Evolutionary conservation across 2,113 vertebrate genomes (phyloP).

Genomic region (Euleptes europaea): DNA sequence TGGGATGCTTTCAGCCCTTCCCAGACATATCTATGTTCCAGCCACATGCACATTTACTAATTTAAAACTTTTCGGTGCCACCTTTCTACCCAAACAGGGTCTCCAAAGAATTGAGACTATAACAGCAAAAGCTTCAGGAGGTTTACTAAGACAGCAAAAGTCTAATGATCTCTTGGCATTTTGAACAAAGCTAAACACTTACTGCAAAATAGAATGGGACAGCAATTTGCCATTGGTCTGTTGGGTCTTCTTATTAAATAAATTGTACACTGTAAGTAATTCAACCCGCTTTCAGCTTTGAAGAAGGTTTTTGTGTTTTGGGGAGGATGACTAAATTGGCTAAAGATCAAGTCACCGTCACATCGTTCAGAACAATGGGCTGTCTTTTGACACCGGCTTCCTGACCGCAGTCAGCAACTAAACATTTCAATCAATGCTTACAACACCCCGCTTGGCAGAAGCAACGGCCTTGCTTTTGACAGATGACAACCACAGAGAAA

Average conservation of each 20-base stretch:
- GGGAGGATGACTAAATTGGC: slow-evolving; percentile 3
- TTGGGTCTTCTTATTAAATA: background rate
- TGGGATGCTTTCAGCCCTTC: background rate
- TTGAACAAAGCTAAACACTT: background rate
- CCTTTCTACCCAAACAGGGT: too few species aligned
- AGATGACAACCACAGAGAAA: slow-evolving; percentile 1
- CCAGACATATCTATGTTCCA: background rate
- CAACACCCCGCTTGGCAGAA: background rate
- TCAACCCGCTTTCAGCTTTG: slow-evolving; percentile 1
- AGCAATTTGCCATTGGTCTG: background rate
- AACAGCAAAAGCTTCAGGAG: background rate
- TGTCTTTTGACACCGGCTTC: background rate
- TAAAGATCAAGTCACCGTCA: background rate
- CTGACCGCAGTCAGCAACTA: background rate
- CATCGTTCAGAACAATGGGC: slow-evolving; percentile 1
- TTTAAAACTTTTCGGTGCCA: too few species aligned
- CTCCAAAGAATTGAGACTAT: background rate
- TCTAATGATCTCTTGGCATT: background rate
- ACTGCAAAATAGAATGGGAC: background rate
- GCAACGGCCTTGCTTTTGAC: slow-evolving; percentile 3
- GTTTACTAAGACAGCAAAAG: background rate
- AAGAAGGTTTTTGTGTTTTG: slow-evolving; percentile 2
- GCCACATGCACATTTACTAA: background rate
- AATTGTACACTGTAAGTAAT: slow-evolving; percentile 8
- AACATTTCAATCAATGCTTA: background rate